These are phyloP conservation scores for Euspilapteryx auroguttella DNA, from an alignment of 2,888 invertebrate genomes.

Conservation along the genomic window DNA sequence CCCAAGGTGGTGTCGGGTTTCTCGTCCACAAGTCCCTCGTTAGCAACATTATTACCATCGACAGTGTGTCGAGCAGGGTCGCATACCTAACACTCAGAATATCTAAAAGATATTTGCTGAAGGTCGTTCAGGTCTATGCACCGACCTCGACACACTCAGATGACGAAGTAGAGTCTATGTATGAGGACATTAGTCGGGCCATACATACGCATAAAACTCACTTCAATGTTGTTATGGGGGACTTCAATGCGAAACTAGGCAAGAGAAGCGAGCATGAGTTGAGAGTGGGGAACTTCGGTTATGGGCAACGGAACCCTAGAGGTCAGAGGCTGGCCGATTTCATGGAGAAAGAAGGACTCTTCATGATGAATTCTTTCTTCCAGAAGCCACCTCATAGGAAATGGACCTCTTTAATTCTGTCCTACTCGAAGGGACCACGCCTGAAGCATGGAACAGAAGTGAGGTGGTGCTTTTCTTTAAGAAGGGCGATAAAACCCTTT, in stretches of 20 bases:
- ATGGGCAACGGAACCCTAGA: conserved; percentile 5
- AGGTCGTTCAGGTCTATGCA: neutral
- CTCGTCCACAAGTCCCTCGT: conserved; percentile 8
- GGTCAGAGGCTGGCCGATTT: conserved; percentile 6
- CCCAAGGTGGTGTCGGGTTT: conserved; percentile 9
- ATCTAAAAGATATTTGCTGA: neutral
- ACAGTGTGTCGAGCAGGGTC: conserved; percentile 1
- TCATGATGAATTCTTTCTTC: conserved; percentile 6
- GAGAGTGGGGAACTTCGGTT: conserved; percentile 6
- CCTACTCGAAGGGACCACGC: too few relatives aligned
- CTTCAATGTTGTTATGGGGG: conserved; percentile 1
- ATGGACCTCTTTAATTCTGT: too few relatives aligned
- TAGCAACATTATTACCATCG: neutral
- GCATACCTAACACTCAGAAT: neutral
- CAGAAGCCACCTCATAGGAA: conserved; percentile 5
- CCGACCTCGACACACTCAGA: conserved; percentile 1
- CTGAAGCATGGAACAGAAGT: too few relatives aligned
- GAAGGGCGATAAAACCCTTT: too few relatives aligned
- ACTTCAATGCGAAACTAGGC: conserved; percentile 1
- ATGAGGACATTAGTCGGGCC: neutral
- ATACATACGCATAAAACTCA: neutral
- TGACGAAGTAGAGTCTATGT: neutral
- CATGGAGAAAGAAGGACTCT: conserved; percentile 6
- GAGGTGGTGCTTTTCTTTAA: too few relatives aligned
- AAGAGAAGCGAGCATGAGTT: neutral